Evolutionary conservation across 2,888 invertebrate genomes (phyloP).

Genomic region (Apantesis nais): DNA sequence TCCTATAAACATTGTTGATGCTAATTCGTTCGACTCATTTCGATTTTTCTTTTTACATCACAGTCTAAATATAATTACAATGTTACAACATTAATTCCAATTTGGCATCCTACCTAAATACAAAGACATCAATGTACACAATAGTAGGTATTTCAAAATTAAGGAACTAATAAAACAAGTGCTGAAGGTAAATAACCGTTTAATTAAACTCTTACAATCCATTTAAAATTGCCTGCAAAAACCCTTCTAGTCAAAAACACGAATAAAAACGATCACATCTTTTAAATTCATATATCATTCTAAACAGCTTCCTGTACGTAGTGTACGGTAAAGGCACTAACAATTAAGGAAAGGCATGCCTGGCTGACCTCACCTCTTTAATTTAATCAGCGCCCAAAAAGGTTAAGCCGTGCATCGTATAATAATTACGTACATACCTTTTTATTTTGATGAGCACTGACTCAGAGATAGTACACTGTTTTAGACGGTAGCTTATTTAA

Average conservation of each 20-base stretch:
- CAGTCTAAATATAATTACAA: background rate
- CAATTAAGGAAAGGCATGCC: constrained; percentile 58
- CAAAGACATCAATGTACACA: background rate
- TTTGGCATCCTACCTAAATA: background rate
- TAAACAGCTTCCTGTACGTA: constrained; percentile 18
- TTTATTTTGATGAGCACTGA: background rate
- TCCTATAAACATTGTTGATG: background rate
- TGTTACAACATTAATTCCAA: background rate
- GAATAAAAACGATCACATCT: background rate
- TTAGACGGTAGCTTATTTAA: background rate
- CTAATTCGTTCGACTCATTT: background rate
- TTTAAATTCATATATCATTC: background rate
- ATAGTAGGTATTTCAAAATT: background rate
- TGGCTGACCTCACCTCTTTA: constrained; percentile 66
- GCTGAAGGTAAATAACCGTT: background rate
- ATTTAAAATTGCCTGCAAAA: background rate
- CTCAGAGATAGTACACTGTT: background rate
- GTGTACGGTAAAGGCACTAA: constrained; percentile 2
- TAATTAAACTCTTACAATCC: too few relatives aligned
- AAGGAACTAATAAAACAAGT: too few relatives aligned
- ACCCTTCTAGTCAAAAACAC: background rate
- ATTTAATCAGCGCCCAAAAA: constrained; percentile 51
- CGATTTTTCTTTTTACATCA: background rate
- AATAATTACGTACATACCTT: constrained; percentile 28
- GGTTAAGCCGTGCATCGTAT: constrained; percentile 49